phyloP scores from a whole-genome alignment of 2,113 vertebrate genomes.

The Dipodomys ordii region DNA sequence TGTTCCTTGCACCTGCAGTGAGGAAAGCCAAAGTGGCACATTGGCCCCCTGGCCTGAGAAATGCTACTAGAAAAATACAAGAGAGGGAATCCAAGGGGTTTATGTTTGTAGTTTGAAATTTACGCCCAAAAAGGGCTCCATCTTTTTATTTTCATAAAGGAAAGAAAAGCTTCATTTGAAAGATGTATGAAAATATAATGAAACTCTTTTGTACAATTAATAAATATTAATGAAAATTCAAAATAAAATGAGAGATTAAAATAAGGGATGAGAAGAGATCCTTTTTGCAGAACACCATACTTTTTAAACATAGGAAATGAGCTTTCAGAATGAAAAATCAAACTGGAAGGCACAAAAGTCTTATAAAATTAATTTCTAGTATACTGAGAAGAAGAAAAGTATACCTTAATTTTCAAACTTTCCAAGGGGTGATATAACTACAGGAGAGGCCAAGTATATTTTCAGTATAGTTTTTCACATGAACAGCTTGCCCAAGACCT shows the following conservation, averaged over 20 bases:
- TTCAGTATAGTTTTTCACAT: constrained; percentile 33
- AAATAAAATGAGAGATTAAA: too few species aligned
- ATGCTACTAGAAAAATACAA: not conserved
- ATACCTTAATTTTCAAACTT: constrained; percentile 41
- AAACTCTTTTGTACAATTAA: too few species aligned
- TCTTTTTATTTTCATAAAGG: not conserved
- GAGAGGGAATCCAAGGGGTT: not conserved
- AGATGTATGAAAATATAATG: not conserved
- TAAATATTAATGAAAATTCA: too few species aligned
- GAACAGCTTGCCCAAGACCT: not conserved
- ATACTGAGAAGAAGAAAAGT: not conserved
- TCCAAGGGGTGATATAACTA: constrained; percentile 24
- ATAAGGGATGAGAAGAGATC: too few species aligned
- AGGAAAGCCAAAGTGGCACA: not conserved
- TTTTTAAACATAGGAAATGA: not conserved
- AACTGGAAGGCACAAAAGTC: not conserved
- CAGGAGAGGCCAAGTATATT: constrained; percentile 44
- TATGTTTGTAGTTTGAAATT: not conserved
- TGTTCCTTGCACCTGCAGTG: not conserved
- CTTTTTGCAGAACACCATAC: too few species aligned
- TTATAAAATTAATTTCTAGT: constrained; percentile 29
- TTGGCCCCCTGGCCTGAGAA: not conserved
- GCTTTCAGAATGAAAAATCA: constrained; percentile 27
- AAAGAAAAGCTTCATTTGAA: constrained; percentile 29
- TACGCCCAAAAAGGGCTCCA: not conserved